Evolutionary conservation across 2,113 vertebrate genomes (phyloP).

Genomic region (Rhynchomys soricoides): DNA sequence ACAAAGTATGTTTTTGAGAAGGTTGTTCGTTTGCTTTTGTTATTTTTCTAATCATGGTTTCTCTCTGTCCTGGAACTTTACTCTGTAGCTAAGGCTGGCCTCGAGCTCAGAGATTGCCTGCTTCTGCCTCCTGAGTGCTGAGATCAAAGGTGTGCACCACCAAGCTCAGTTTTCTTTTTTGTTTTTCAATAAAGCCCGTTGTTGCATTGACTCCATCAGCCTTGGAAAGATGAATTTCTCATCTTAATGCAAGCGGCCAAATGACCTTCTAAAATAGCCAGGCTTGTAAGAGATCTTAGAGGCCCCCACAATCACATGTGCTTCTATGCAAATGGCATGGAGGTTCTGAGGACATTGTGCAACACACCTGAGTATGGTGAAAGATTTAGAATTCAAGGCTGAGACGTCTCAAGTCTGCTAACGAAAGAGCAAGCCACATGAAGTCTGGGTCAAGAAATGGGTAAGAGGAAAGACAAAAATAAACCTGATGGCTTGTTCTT

Average conservation of each 20-base stretch:
- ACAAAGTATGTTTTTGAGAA: not conserved
- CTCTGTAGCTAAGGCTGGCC: not conserved
- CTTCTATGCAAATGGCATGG: not conserved
- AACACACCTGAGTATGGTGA: not conserved
- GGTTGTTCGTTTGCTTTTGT: not conserved
- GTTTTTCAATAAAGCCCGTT: not conserved
- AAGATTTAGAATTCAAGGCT: not conserved
- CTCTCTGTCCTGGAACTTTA: not conserved
- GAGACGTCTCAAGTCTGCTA: not conserved
- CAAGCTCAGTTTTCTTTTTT: not conserved
- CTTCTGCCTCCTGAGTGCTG: not conserved
- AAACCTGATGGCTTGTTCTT: not conserved
- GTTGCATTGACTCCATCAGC: not conserved
- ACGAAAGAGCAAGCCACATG: slow-evolving; percentile 2
- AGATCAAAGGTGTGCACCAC: not conserved
- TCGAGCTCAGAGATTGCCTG: not conserved
- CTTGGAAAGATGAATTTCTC: not conserved
- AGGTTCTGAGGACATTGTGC: not conserved
- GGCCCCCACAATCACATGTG: not conserved
- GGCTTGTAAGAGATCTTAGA: not conserved
- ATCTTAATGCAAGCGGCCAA: not conserved
- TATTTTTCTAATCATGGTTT: not conserved
- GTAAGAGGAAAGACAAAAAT: slow-evolving; percentile 30
- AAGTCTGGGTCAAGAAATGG: not conserved
- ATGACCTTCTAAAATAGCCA: not conserved